Conservation (phyloP, 2,888 invertebrate species). For the Pomacea canaliculata region DNA sequence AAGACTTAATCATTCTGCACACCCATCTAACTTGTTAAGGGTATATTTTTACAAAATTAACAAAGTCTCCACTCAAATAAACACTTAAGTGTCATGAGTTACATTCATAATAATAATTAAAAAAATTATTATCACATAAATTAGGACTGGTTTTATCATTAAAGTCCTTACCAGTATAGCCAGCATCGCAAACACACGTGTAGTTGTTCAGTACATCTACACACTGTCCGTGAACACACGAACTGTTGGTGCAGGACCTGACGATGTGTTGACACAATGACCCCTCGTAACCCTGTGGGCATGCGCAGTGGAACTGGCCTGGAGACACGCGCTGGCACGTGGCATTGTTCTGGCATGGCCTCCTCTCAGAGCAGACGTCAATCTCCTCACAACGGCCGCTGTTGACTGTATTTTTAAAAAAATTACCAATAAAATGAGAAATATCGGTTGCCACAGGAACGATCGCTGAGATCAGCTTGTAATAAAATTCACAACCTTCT, state of each 20-base stretch:
- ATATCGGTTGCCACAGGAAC: too few species aligned
- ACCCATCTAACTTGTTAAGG: too few species aligned
- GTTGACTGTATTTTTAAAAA: background rate
- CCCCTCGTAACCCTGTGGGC: background rate
- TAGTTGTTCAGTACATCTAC: slow-evolving; percentile 9
- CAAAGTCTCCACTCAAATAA: too few species aligned
- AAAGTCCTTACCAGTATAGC: slow-evolving; percentile 7
- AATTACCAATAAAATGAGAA: too few species aligned
- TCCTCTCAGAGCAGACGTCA: background rate
- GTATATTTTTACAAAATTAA: too few species aligned
- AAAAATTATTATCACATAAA: too few species aligned
- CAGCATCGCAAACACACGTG: slow-evolving; percentile 19
- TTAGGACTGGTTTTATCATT: too few species aligned
- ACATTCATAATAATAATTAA: too few species aligned
- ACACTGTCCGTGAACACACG: slow-evolving; percentile 19
- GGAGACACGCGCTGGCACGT: background rate
- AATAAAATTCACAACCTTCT: too few species aligned
- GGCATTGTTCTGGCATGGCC: slow-evolving; percentile 1
- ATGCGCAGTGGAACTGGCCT: background rate
- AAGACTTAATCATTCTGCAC: too few species aligned
- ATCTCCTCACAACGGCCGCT: background rate
- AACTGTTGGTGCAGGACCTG: slow-evolving; percentile 14
- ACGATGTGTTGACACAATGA: slow-evolving; percentile 14
- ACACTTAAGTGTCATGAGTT: too few species aligned
- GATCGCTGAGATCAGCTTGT: too few species aligned